A percentile compares a stretch with the other conserved stretches of the same genome.
Conservation (phyloP, 2,113 vertebrate genomes). For the Siniperca chuatsi region DNA sequence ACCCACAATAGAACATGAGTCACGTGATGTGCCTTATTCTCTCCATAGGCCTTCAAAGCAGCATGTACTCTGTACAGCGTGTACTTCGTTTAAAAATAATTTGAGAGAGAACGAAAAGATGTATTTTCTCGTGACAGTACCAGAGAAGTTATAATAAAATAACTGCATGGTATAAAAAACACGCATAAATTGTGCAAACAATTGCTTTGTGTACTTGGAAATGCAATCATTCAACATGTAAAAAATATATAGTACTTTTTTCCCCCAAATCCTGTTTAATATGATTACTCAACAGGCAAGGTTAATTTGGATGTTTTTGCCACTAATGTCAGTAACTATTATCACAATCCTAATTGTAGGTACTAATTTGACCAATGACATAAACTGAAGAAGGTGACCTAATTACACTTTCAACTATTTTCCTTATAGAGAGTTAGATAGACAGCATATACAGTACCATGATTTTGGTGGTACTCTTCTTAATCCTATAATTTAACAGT, state of each 20-base stretch:
- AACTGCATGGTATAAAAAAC: neutral
- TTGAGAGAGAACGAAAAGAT: neutral
- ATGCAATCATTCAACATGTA: neutral
- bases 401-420: neutral
- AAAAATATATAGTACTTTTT: neutral
- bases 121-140: neutral
- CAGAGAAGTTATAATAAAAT: neutral
- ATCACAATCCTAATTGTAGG: neutral
- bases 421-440: neutral
- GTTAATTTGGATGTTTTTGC: neutral
- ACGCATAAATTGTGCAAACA: neutral
- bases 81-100: neutral
- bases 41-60: neutral
- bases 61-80: neutral
- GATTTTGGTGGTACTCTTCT: neutral
- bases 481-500: neutral
- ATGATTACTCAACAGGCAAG: neutral
- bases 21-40: neutral
- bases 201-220: neutral
- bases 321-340: neutral
- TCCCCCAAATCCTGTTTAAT: neutral
- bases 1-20: neutral
- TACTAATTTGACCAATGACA: neutral
- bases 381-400: neutral
- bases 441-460: neutral